Evolutionary conservation across 2,113 vertebrate genomes (phyloP).

Genomic region (Acanthisitta chloris): DNA sequence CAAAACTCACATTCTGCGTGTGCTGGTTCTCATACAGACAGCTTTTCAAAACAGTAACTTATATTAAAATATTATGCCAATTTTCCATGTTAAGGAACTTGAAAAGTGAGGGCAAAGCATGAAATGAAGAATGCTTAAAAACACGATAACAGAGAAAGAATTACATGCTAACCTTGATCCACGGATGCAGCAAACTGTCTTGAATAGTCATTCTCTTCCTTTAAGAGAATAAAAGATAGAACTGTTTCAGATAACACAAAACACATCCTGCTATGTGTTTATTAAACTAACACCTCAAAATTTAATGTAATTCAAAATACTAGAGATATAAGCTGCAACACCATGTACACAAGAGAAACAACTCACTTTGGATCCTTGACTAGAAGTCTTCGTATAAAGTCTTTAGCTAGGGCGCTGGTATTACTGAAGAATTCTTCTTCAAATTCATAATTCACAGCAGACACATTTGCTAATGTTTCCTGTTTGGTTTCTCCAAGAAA

Average conservation of each 20-base stretch:
- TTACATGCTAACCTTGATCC: conserved; percentile 89
- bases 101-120: neutral
- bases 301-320: neutral
- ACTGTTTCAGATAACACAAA: neutral
- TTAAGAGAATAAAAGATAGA: neutral
- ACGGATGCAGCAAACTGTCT: conserved; percentile 93
- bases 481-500: conserved; percentile 97
- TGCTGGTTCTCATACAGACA: neutral
- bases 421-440: conserved; percentile 96
- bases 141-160: neutral
- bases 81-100: neutral
- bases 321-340: neutral
- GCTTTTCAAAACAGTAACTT: neutral
- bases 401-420: conserved; percentile 94
- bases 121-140: neutral
- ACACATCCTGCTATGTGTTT: neutral
- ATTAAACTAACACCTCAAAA: neutral
- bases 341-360: neutral
- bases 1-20: neutral
- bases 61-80: neutral
- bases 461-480: conserved; percentile 95
- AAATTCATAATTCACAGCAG: conserved; percentile 96
- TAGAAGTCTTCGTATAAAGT: conserved; percentile 91
- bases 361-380: conserved; percentile 97
- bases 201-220: conserved; percentile 98